These are phyloP conservation scores for Neotragus moschatus DNA, from an alignment of 2,113 vertebrate species.

Conservation along the genomic window DNA sequence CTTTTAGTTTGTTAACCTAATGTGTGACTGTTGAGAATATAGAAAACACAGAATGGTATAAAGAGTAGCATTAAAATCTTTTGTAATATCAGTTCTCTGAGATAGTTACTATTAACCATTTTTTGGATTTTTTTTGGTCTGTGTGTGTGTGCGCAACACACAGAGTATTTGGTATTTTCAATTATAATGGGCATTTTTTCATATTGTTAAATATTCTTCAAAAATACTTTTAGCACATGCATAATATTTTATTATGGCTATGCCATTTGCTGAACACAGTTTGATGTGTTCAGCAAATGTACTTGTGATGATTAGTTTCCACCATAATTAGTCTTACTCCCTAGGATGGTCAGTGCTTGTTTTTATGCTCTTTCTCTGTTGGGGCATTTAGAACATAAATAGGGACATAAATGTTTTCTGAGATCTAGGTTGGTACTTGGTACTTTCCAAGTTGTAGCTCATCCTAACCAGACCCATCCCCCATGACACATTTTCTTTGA, in stretches of 20 bases:
- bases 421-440: neutral
- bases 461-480: neutral
- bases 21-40: neutral
- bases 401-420: slow-evolving; percentile 13
- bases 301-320: neutral
- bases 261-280: neutral
- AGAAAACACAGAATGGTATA: neutral
- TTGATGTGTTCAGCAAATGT: neutral
- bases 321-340: neutral
- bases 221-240: neutral
- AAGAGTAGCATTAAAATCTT: neutral
- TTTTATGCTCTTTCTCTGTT: neutral
- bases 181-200: neutral
- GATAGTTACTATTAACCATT: neutral
- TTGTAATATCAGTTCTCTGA: neutral
- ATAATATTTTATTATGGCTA: neutral
- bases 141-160: neutral
- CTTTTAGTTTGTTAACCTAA: neutral
- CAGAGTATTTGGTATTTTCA: neutral
- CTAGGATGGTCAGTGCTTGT: neutral
- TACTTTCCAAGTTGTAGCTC: neutral
- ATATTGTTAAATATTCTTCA: neutral
- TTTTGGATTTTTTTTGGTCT: neutral
- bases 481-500: neutral
- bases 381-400: neutral